A percentile compares a stretch with the other conserved stretches of the same genome.
phyloP scores from a whole-genome alignment of 2,113 vertebrate species.

The Dasyurus viverrinus region DNA sequence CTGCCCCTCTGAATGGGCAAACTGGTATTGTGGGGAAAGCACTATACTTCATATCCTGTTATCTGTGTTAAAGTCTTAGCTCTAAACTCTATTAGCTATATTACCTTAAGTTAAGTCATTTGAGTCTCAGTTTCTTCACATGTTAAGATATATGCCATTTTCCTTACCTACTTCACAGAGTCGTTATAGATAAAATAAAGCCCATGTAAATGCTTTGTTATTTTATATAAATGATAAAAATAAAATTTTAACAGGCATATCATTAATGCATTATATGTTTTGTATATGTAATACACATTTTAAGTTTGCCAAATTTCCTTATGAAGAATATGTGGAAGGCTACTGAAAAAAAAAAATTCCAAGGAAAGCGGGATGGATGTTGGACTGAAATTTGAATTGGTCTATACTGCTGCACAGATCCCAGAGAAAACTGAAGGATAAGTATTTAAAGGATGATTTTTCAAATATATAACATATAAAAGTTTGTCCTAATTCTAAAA shows the following conservation, averaged over 20 bases:
- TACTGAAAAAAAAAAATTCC: not conserved
- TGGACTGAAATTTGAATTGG: not conserved
- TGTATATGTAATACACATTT: not conserved
- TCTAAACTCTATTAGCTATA: not conserved
- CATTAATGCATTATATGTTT: not conserved
- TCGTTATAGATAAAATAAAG: not conserved
- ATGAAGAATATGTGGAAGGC: not conserved
- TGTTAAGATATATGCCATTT: not conserved
- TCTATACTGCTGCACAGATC: not conserved
- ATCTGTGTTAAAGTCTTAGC: not conserved
- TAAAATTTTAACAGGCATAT: not conserved
- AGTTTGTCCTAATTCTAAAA: slow-evolving; percentile 32
- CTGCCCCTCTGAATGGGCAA: too few species aligned
- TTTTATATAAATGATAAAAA: not conserved
- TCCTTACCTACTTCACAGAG: not conserved
- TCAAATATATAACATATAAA: slow-evolving; percentile 1
- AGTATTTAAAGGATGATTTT: not conserved
- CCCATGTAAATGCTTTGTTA: not conserved
- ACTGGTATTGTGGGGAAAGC: slow-evolving; percentile 33
- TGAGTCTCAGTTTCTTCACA: not conserved
- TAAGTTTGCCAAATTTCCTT: not conserved
- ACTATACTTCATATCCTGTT: not conserved
- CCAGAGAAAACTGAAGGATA: not conserved
- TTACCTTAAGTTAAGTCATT: not conserved
- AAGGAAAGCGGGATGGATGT: not conserved